Evolutionary conservation across 2,797 vertebrate species (phyloP), one percentile per base, ranked within the genome.

Genomic region (Acanthornis magna): DNA sequence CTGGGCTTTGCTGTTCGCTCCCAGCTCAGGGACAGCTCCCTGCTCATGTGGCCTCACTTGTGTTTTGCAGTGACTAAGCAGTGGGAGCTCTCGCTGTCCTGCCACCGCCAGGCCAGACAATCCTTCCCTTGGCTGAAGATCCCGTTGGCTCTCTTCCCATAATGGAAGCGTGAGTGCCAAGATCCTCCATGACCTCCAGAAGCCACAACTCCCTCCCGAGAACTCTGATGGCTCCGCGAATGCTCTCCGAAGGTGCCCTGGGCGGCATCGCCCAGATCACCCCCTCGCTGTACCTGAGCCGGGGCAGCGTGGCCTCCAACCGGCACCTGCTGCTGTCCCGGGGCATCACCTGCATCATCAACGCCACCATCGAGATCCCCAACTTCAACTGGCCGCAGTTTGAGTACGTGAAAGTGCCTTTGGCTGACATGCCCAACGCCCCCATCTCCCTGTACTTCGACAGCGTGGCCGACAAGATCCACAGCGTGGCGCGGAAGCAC

Each of bases 371-470:
- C 13, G 99, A 99, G 98, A 98, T 99, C 61, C 99, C 99, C 93
- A 99, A 99, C 97, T 99, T 98, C 96, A 99, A 99, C 98, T 99
- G 99, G 99, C 99, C 99, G 15, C 98, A 99, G 89, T 98, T 99
- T 88, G 99, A 99, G 95, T 99, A 99, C 2, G 98, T 99, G 6
- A 99, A 99, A 97, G 99, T 99, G 94, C 99, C 99, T 62, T 97
- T 99, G 97, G 99, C 99, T 0, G 99, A 99, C 93, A 98, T 99
- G 98, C 99, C 99, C 58, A 99, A 99, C 67, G 99, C 99, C 7
- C 99, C 99, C 72, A 99, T 99, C 96, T 99, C 99, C 38, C 95
- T 99, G 58, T 99, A 99, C 97, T 99, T 99, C 83, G 99, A 99
- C 98, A 99, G 98, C 4, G 98, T 99, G 62, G 99, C 99, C 0